Conservation (phyloP, 2,797 vertebrate genomes). For the Mionectes olivaceus region DNA sequence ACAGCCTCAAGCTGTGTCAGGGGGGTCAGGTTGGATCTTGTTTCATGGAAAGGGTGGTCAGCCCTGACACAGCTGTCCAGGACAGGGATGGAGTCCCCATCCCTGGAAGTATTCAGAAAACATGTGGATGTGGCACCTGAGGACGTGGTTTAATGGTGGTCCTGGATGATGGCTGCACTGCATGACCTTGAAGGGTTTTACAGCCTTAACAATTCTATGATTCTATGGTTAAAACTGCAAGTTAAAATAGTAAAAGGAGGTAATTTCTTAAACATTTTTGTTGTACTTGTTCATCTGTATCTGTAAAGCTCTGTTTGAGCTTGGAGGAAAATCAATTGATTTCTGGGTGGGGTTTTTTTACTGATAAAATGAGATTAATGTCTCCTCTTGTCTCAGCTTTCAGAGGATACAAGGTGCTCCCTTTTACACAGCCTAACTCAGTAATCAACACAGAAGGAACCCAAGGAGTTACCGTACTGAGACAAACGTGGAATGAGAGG, state of each 20-base stretch:
- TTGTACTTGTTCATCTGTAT: neutral
- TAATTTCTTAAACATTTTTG: neutral
- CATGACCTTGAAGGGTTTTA: neutral
- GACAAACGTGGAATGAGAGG: neutral
- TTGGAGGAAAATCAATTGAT: neutral
- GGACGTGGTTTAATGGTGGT: neutral
- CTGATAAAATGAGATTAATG: conserved; percentile 33
- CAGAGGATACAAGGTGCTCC: neutral
- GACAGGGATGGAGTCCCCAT: neutral
- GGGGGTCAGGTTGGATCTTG: neutral
- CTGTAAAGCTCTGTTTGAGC: neutral
- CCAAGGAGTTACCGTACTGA: neutral
- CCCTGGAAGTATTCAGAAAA: neutral
- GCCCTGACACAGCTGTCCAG: neutral
- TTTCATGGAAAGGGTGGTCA: neutral
- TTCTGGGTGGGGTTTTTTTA: neutral
- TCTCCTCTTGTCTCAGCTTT: conserved; percentile 21
- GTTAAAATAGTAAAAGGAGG: neutral
- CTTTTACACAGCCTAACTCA: neutral
- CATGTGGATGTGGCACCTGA: neutral
- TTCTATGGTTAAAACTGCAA: neutral
- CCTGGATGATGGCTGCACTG: neutral
- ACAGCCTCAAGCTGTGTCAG: rapidly evolving
- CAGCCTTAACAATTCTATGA: neutral
- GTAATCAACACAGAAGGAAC: neutral